Conservation (phyloP, 2,797 vertebrate genomes). For the Hapalemur alaotrensis region DNA sequence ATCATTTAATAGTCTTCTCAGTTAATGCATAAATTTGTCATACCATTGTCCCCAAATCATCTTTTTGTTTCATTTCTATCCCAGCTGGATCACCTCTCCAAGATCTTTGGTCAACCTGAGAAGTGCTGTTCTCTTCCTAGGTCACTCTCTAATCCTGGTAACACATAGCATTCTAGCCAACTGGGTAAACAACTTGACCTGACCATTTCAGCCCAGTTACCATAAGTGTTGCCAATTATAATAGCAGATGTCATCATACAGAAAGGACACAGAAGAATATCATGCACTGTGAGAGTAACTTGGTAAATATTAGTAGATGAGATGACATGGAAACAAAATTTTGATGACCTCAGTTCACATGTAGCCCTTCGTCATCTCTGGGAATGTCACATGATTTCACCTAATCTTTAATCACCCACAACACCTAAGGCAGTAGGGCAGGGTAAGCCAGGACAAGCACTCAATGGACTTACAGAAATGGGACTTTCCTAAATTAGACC, state of each 20-base stretch:
- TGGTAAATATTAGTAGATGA: slow-evolving; percentile 33
- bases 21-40: background rate
- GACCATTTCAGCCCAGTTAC: background rate
- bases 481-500: background rate
- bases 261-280: slow-evolving; percentile 51
- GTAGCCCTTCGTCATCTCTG: slow-evolving; percentile 32
- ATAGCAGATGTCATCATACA: background rate
- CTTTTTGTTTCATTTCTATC: slow-evolving; percentile 21
- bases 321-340: background rate
- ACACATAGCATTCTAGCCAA: slow-evolving; percentile 47
- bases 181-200: slow-evolving; percentile 57
- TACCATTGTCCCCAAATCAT: background rate
- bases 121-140: background rate
- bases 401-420: slow-evolving; percentile 23
- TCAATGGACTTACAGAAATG: background rate
- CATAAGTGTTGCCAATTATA: slow-evolving; percentile 41
- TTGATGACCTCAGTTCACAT: slow-evolving; percentile 33
- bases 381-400: slow-evolving; percentile 39
- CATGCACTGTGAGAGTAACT: background rate
- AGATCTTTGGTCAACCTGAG: background rate
- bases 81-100: background rate
- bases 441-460: background rate
- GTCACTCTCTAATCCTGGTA: background rate
- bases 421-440: background rate
- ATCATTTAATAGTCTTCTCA: background rate